Conservation (phyloP, 2,888 invertebrate species). For the Nycteola revayana region DNA sequence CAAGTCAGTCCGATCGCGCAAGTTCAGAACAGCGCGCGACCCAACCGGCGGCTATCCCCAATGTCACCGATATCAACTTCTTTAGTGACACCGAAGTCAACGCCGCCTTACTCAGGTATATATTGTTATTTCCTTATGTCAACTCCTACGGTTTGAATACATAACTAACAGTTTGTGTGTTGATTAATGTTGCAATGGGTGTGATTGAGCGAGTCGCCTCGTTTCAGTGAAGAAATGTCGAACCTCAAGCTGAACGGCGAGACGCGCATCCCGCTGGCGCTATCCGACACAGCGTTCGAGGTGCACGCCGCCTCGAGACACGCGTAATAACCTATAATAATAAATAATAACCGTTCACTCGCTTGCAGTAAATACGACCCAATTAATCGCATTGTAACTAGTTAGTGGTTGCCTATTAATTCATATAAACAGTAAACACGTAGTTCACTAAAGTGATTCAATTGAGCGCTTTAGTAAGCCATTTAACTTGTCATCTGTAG, state of each 20-base stretch:
- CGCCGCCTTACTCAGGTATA: conserved; percentile 82
- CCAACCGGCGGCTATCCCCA: conserved; percentile 58
- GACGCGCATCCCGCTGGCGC: conserved; percentile 76
- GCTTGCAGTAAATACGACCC: conserved; percentile 44
- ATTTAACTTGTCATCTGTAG: no score
- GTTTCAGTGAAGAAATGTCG: conserved; percentile 79
- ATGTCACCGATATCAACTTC: conserved; percentile 83
- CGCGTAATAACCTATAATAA: conserved; percentile 62
- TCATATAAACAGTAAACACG: background rate
- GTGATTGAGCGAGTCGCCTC: conserved; percentile 43
- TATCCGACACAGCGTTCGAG: conserved; percentile 79
- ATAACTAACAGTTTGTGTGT: conserved; percentile 4
- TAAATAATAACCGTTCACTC: conserved; percentile 40
- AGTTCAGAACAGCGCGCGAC: conserved; percentile 65
- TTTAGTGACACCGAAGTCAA: conserved; percentile 96
- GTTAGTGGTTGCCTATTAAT: background rate
- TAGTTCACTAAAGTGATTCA: background rate
- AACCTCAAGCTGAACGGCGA: conserved; percentile 76
- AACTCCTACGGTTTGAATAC: conserved; percentile 3
- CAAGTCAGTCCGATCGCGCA: conserved; percentile 78
- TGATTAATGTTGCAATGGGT: conserved; percentile 5
- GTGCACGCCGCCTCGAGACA: conserved; percentile 78
- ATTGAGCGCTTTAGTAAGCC: no score
- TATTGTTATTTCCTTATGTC: conserved; percentile 12
- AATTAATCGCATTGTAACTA: conserved; percentile 18